Base-by-base conservation (phyloP, 2,888 invertebrate genomes). In the Lepidochrysops patricia region DNA sequence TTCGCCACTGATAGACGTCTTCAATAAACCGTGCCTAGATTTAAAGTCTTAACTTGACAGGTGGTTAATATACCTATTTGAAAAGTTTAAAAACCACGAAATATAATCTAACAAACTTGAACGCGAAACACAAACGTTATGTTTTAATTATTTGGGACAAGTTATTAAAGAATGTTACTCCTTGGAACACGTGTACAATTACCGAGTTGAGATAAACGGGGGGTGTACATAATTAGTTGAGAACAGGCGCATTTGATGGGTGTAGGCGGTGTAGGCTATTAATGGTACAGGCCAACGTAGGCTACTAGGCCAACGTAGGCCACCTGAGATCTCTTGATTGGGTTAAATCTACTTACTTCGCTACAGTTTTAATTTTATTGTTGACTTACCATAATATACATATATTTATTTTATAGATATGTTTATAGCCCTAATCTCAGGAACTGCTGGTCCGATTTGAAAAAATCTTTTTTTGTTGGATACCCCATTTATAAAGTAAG, bases 191-290 rank as follows among this genome's bases (percentile, higher is more conserved):
- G 71, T 75, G 76, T 80, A 78, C 74, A 79, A 79, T 79, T 79
- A 54, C 29, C 15, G 27, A 52, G 29, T 52, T 54, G 67, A 65
- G 66, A 66, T 66, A 69, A 73, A 75, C 15, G 32, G 15, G 64
- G 74, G 73, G 74, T 79, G 75, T 80, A n/a, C n/a, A n/a, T n/a
- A 81, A 84, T 86, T 82, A 82, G 79, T 82, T 82, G 69, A 71
- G 78, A 84, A 83, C 79, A 80, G 80, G 79, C 72, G 76, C 75
- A 73, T 70, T 67, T 66, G 66, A 67, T 67, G 66, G 67, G 71
- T 68, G 62, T 66, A 63, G 62, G 37, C 37, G 37, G 5, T 15
- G 13, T 37, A 13, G 2, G 19, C 9, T 6, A 37, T 15, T 43
- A 7, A 1, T 19, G 37, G 37, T 34, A 35, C 13, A n/a, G 35